Percentiles rank a stretch among this genome's conserved stretches.
These are phyloP conservation scores for Atrichornis clamosus DNA, from an alignment of 2,113 vertebrate genomes.

Conservation along the genomic window DNA sequence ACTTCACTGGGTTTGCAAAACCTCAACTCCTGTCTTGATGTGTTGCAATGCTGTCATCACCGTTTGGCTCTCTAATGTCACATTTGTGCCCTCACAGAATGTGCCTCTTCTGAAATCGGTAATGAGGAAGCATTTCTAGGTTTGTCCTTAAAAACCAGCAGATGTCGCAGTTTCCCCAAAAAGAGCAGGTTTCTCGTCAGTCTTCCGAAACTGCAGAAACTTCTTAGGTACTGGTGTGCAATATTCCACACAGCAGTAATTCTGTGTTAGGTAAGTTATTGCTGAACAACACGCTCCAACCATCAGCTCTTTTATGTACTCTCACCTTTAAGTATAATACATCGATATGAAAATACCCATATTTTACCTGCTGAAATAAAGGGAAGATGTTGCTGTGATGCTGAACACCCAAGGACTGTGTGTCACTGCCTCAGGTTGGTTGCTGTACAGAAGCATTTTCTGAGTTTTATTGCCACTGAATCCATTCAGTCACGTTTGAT, in stretches of 20 bases:
- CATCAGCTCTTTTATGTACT: background rate
- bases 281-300: background rate
- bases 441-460: background rate
- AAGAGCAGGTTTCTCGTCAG: background rate
- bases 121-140: background rate
- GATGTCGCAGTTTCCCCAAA: constrained; percentile 65
- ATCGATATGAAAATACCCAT: background rate
- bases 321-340: background rate
- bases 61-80: background rate
- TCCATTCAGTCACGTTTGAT: background rate
- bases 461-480: background rate
- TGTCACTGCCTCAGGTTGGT: background rate
- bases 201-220: background rate
- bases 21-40: background rate
- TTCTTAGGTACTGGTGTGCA: background rate
- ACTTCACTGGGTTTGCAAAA: background rate
- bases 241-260: background rate
- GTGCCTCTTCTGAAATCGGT: background rate
- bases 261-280: background rate
- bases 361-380: background rate
- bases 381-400: background rate
- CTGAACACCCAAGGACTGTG: background rate
- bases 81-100: background rate
- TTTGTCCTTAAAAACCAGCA: constrained; percentile 37
- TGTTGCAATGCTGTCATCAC: background rate